phyloP scores from a whole-genome alignment of 2,113 vertebrate species.

The Rana temporaria region DNA sequence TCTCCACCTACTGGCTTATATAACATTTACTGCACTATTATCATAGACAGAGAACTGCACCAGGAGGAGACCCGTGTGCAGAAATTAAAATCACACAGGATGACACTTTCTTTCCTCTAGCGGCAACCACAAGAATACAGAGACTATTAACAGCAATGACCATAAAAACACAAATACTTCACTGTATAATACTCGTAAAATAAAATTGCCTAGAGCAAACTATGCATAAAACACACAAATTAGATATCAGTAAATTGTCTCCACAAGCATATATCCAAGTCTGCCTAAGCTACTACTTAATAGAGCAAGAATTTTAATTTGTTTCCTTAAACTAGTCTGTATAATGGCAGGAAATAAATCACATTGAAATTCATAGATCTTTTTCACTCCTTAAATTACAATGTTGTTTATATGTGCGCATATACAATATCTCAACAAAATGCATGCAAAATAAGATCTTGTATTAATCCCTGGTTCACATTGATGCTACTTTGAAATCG shows the following conservation, averaged over 20 bases:
- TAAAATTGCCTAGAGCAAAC: conserved; percentile 35
- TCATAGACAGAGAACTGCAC: conserved; percentile 54
- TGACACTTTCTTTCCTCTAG: conserved; percentile 27
- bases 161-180: conserved; percentile 55
- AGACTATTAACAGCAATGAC: conserved; percentile 56
- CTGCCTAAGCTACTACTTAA: conserved; percentile 10
- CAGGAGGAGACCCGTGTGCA: conserved; percentile 58
- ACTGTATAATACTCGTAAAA: conserved; percentile 13
- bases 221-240: conserved; percentile 33
- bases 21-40: conserved; percentile 57
- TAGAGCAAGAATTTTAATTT: not conserved
- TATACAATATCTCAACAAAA: not conserved
- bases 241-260: conserved; percentile 31
- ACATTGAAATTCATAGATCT: not conserved
- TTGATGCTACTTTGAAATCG: no score
- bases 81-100: conserved; percentile 42
- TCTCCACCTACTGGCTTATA: conserved; percentile 47
- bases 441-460: not conserved
- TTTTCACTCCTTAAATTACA: not conserved
- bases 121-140: conserved; percentile 28
- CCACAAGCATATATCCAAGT: conserved; percentile 21
- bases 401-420: not conserved
- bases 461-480: no score
- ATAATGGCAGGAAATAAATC: not conserved
- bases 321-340: not conserved